Evolutionary conservation across 2,113 vertebrate genomes (phyloP).

Genomic region (Menura novaehollandiae): DNA sequence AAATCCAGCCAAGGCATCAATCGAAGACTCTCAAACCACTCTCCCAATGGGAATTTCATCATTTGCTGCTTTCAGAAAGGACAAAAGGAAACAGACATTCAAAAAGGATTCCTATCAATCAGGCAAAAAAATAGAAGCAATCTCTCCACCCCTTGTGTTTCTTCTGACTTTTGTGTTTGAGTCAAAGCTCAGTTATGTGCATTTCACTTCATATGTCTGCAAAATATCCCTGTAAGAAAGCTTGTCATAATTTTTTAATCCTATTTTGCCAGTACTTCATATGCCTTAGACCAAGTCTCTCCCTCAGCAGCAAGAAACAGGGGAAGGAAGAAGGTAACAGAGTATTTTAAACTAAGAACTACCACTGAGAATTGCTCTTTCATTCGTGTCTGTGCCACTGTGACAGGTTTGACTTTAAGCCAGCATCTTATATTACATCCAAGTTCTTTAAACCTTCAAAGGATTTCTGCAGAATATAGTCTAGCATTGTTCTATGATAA

Average conservation of each 20-base stretch:
- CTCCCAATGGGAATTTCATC: not conserved
- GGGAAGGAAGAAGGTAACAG: not conserved
- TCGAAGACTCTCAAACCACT: not conserved
- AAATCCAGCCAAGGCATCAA: not conserved
- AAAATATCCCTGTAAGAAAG: not conserved
- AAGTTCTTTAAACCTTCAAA: slow-evolving; percentile 54
- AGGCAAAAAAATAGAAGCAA: not conserved
- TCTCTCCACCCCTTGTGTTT: not conserved
- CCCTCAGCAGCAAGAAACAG: not conserved
- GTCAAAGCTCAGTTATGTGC: not conserved
- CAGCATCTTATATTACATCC: slow-evolving; percentile 64
- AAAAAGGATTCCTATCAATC: not conserved
- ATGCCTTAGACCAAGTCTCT: not conserved
- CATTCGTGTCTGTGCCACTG: slow-evolving; percentile 34
- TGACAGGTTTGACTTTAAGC: slow-evolving; percentile 41
- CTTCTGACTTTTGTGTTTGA: not conserved
- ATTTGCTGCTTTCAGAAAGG: not conserved
- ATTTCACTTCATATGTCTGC: not conserved
- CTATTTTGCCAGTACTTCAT: not conserved
- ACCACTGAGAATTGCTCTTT: not conserved
- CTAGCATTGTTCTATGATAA: slow-evolving; percentile 25
- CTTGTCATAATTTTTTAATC: not conserved
- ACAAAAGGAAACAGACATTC: not conserved
- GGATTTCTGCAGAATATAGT: slow-evolving; percentile 33
- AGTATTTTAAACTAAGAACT: slow-evolving; percentile 5